Conservation (phyloP, 2,113 vertebrate genomes). For the Bombycilla garrulus region DNA sequence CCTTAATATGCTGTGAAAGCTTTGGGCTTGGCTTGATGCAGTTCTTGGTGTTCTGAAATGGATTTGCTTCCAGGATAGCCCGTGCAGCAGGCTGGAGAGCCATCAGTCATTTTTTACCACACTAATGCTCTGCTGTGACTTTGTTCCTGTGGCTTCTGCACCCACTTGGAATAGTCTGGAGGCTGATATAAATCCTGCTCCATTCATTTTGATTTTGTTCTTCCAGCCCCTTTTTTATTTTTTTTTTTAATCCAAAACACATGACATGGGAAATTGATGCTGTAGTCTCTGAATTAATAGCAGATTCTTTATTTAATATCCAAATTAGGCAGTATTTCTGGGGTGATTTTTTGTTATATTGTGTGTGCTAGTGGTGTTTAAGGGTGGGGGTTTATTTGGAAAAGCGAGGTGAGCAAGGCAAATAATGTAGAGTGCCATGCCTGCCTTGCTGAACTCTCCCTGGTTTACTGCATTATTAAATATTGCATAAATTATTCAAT, state of each 20-base stretch:
- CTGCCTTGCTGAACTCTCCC: conserved; percentile 75
- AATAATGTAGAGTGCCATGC: conserved; percentile 70
- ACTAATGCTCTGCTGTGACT: neutral
- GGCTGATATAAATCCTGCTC: neutral
- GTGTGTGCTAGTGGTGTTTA: conserved; percentile 17
- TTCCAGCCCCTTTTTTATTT: neutral
- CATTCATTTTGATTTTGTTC: neutral
- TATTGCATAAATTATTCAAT: conserved; percentile 85
- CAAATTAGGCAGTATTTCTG: neutral
- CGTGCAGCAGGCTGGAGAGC: neutral
- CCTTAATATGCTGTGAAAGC: neutral
- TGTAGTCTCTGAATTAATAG: conserved; percentile 6
- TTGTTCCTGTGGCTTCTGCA: neutral
- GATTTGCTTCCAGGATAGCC: conserved; percentile 27
- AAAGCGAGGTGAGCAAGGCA: conserved; percentile 59
- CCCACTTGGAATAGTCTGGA: neutral
- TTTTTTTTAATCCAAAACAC: conserved; percentile 7
- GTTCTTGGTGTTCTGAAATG: conserved; percentile 39
- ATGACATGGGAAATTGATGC: neutral
- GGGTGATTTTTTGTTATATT: neutral
- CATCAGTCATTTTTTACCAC: conserved; percentile 1
- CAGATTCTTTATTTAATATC: conserved; percentile 38
- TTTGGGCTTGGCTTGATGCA: conserved; percentile 7
- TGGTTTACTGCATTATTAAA: conserved; percentile 88
- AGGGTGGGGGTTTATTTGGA: conserved; percentile 38